phyloP scores from a whole-genome alignment of 1,140 invertebrate species.

The Anadara kagoshimensis region DNA sequence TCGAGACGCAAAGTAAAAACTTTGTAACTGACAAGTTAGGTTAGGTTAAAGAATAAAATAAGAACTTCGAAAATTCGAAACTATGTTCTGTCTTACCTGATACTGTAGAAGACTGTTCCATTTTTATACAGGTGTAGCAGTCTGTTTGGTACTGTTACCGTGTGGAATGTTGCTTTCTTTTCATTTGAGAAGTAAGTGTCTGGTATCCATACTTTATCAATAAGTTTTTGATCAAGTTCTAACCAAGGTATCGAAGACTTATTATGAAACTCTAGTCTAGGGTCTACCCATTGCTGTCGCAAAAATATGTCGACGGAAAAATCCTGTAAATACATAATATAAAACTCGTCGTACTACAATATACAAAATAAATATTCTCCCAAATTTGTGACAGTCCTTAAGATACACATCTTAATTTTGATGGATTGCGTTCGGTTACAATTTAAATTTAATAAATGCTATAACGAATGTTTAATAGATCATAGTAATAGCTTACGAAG shows the following conservation, averaged over 20 bases:
- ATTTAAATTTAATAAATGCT: too few relatives aligned
- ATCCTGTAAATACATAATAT: conserved; percentile 72
- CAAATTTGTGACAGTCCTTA: too few relatives aligned
- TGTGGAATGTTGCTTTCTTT: conserved; percentile 73
- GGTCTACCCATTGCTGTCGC: conserved; percentile 78
- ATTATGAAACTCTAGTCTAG: conserved; percentile 67
- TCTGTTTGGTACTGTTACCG: conserved; percentile 75
- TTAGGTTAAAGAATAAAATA: too few relatives aligned
- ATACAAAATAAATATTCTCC: too few relatives aligned
- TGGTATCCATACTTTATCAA: conserved; percentile 72
- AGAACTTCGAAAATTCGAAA: too few relatives aligned
- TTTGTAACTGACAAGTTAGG: too few relatives aligned
- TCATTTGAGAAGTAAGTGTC: conserved; percentile 74
- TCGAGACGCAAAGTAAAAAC: too few relatives aligned
- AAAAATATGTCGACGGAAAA: conserved; percentile 80
- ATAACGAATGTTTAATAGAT: too few relatives aligned
- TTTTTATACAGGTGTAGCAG: conserved; percentile 76
- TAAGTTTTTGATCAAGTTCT: conserved; percentile 46
- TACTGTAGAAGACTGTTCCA: conserved; percentile 79
- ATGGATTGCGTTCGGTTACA: too few relatives aligned
- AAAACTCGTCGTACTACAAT: too few relatives aligned
- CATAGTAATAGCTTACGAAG: too few relatives aligned
- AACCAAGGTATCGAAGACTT: conserved; percentile 70
- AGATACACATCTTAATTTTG: too few relatives aligned
- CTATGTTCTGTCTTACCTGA: conserved; percentile 56